Evolutionary conservation across 2,113 vertebrate species (phyloP).

Genomic region (Amblyornis subalaris): DNA sequence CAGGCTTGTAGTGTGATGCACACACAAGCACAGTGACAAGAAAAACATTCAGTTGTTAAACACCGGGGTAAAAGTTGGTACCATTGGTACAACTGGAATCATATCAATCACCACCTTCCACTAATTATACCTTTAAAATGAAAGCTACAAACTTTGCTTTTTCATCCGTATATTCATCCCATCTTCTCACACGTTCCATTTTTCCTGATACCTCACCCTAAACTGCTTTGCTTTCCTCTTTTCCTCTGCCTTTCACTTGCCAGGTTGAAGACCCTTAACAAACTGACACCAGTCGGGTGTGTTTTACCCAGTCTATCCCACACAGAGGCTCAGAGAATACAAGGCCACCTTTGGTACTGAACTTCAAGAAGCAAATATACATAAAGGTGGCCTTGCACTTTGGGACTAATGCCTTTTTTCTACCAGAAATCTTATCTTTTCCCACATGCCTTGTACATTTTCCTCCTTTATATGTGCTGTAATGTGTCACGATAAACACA

Average conservation of each 20-base stretch:
- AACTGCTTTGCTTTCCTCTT: neutral
- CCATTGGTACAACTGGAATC: neutral
- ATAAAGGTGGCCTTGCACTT: neutral
- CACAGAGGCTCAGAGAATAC: neutral
- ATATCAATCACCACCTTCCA: neutral
- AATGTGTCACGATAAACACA: neutral
- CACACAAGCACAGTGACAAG: neutral
- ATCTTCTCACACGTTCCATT: neutral
- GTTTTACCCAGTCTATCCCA: neutral
- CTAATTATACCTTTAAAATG: neutral
- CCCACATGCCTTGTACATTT: neutral
- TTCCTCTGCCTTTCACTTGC: neutral
- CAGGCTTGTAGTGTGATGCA: neutral
- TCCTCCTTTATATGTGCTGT: neutral
- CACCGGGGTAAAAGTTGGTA: neutral
- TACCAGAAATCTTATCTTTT: neutral
- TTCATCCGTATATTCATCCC: neutral
- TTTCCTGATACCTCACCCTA: neutral
- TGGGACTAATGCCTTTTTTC: neutral
- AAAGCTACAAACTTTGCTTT: neutral
- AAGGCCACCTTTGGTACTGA: neutral
- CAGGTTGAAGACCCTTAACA: neutral
- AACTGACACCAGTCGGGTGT: rapidly evolving
- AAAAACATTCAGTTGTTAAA: neutral
- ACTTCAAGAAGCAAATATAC: neutral